These are phyloP conservation scores for Hestina assimilis DNA, from an alignment of 1,140 invertebrate species.

Conservation along the genomic window DNA sequence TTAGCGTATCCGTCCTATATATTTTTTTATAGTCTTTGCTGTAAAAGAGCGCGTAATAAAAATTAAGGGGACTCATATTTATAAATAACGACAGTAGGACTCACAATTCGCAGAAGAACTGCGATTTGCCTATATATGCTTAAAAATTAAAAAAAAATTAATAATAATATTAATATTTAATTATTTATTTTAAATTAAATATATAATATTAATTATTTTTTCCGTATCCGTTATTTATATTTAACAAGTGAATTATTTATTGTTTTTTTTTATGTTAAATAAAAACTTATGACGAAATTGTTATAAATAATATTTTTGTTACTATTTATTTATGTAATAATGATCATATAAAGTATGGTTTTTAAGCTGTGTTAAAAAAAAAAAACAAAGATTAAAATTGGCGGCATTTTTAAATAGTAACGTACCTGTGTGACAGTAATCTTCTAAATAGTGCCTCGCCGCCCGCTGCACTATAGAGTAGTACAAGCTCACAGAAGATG, in stretches of 20 bases:
- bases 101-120: too few species aligned
- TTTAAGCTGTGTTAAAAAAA: too few species aligned
- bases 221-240: neutral
- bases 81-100: constrained; percentile 7
- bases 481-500: constrained; percentile 77
- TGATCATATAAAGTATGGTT: too few species aligned
- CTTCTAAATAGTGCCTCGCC: constrained; percentile 75
- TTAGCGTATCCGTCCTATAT: constrained; percentile 12
- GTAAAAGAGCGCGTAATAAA: constrained; percentile 19
- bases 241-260: too few species aligned
- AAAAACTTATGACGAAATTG: too few species aligned
- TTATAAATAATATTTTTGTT: too few species aligned
- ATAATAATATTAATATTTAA: too few species aligned
- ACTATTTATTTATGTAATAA: too few species aligned
- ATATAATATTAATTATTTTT: neutral
- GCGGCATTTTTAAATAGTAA: constrained; percentile 21
- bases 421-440: constrained; percentile 76
- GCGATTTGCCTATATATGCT: too few species aligned
- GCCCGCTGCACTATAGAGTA: constrained; percentile 78
- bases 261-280: too few species aligned
- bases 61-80: constrained; percentile 18
- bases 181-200: neutral
- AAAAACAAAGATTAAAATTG: constrained; percentile 11
- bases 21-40: constrained; percentile 20
- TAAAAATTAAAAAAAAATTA: too few species aligned